Percentiles rank a stretch among this genome's conserved stretches.
Evolutionary conservation across 23 tunicate species (phyloP).

Genomic region (Halocynthia aurantium): DNA sequence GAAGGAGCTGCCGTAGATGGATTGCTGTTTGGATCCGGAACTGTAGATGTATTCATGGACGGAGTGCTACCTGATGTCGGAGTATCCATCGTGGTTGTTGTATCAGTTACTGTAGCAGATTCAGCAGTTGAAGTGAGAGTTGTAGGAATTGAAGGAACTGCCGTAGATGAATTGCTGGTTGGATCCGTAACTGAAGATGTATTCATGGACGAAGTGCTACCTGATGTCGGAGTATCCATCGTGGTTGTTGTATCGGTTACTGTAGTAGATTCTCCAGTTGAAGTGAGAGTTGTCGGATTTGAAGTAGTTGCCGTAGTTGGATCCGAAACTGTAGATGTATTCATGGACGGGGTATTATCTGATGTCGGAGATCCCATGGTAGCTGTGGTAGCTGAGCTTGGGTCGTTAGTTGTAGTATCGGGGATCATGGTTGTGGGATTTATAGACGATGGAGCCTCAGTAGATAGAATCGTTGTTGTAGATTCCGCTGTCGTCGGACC

Average conservation of each 20-base stretch:
- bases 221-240: not conserved
- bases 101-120: not conserved
- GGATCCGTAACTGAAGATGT: no score
- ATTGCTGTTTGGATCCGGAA: no score
- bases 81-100: not conserved
- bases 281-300: not conserved
- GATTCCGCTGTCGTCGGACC: not conserved
- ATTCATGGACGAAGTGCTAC: no score
- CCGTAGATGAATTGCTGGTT: not conserved
- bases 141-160: not conserved
- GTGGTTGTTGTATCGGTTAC: not conserved
- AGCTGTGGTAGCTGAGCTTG: not conserved
- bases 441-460: not conserved
- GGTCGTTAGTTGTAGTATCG: not conserved
- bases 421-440: not conserved
- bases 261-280: not conserved
- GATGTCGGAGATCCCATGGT: not conserved
- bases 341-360: not conserved
- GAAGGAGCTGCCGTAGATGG: not conserved
- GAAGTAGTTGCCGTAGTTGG: not conserved
- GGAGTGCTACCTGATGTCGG: not conserved
- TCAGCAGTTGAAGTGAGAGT: not conserved
- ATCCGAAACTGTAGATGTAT: not conserved
- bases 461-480: not conserved
- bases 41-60: no score